Percentiles rank a stretch among this genome's conserved stretches.
Conservation (phyloP, 2,113 vertebrate species). For the Hoplias malabaricus region DNA sequence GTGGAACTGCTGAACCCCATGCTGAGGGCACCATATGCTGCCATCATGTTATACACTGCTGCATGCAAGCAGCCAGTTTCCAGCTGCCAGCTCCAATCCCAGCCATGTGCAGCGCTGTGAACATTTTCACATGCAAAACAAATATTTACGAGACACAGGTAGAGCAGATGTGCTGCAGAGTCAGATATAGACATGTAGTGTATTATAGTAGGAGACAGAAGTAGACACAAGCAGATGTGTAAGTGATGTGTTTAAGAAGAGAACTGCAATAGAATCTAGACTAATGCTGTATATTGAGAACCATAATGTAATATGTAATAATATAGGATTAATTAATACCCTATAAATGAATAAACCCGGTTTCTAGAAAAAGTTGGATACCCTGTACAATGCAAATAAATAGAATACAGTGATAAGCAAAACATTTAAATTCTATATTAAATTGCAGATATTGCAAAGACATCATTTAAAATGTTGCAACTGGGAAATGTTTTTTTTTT, state of each 20-base stretch:
- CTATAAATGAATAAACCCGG: no score
- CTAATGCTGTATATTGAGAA: neutral
- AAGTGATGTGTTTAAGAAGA: neutral
- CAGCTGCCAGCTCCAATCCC: slow-evolving; percentile 44
- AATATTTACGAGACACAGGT: slow-evolving; percentile 7
- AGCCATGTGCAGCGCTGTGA: neutral
- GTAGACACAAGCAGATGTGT: neutral
- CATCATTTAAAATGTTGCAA: no score
- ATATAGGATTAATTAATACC: no score
- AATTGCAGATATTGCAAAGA: no score
- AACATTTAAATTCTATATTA: no score
- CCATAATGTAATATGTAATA: neutral
- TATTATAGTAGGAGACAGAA: neutral
- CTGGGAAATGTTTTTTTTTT: no score
- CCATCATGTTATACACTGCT: slow-evolving; percentile 41
- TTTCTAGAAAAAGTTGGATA: no score
- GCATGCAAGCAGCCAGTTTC: slow-evolving; percentile 38
- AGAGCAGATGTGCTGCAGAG: slow-evolving; percentile 22
- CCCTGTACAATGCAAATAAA: no score
- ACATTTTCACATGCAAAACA: slow-evolving; percentile 22
- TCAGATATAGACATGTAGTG: neutral
- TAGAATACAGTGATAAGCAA: no score
- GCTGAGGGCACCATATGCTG: slow-evolving; percentile 55
- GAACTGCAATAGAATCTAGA: neutral
- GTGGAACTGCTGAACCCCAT: slow-evolving; percentile 42